Evolutionary conservation across 2,888 invertebrate species (phyloP).

Genomic region (Abscondita cerata): DNA sequence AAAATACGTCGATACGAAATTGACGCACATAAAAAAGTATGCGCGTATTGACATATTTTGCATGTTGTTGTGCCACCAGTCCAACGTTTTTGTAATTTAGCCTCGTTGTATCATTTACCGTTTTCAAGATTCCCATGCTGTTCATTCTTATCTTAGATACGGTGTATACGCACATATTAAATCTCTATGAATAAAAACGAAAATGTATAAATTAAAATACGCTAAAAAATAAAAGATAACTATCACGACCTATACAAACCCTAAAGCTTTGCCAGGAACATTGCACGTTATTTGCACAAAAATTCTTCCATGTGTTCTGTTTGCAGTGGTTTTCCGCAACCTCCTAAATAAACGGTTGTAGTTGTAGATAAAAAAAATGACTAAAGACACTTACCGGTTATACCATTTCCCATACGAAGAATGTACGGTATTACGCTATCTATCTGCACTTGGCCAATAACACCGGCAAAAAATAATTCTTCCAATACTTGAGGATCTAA

Average conservation of each 20-base stretch:
- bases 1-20: too few species aligned
- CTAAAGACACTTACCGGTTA: conserved; percentile 19
- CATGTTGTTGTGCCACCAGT: too few species aligned
- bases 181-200: conserved; percentile 5
- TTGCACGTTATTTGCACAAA: conserved; percentile 31
- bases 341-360: conserved; percentile 28
- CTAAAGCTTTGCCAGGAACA: conserved; percentile 19
- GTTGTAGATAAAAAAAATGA: not conserved
- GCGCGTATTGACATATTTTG: too few species aligned
- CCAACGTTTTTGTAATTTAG: too few species aligned
- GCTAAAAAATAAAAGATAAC: conserved; percentile 9
- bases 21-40: too few species aligned
- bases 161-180: not conserved
- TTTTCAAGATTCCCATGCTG: too few species aligned
- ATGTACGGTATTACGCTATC: conserved; percentile 95
- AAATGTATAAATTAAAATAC: not conserved
- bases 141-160: too few species aligned
- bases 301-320: conserved; percentile 51
- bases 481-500: conserved; percentile 81
- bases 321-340: conserved; percentile 51
- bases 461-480: conserved; percentile 90
- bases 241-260: conserved; percentile 21
- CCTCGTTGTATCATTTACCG: too few species aligned
- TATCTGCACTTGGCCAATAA: conserved; percentile 92
- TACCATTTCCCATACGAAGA: conserved; percentile 63